phyloP scores from a whole-genome alignment of 2,797 vertebrate genomes.

The Dallia pectoralis region DNA sequence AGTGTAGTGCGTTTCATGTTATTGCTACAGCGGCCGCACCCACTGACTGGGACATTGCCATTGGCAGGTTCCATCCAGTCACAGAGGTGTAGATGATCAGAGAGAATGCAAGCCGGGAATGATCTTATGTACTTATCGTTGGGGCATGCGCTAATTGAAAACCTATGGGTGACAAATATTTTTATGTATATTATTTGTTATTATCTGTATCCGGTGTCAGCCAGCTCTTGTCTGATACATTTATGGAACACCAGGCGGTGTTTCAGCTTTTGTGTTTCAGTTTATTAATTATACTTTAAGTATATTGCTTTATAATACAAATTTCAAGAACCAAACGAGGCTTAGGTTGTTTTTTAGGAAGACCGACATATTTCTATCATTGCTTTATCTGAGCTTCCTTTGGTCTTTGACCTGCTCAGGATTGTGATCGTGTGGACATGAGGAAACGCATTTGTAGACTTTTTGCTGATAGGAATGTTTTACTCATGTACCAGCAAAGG shows the following conservation, averaged over 20 bases:
- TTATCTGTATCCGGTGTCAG: background rate
- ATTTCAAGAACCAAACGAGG: too few species aligned
- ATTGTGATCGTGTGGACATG: too few species aligned
- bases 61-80: background rate
- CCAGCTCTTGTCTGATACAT: too few species aligned
- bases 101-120: background rate
- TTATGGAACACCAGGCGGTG: too few species aligned
- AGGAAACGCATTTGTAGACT: too few species aligned
- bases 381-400: too few species aligned
- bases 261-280: background rate
- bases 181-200: conserved; percentile 40
- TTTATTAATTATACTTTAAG: too few species aligned
- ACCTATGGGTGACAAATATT: conserved; percentile 30
- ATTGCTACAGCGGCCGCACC: background rate
- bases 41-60: background rate
- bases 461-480: background rate
- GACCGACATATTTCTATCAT: too few species aligned
- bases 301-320: too few species aligned
- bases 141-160: conserved; percentile 14
- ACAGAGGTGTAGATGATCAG: background rate
- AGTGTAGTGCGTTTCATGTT: background rate
- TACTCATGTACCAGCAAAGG: background rate
- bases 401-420: too few species aligned
- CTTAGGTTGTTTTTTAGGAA: too few species aligned
- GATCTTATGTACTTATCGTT: background rate